Base-by-base conservation (phyloP, 2,113 vertebrate species). In the Aegotheles bennettii region DNA sequence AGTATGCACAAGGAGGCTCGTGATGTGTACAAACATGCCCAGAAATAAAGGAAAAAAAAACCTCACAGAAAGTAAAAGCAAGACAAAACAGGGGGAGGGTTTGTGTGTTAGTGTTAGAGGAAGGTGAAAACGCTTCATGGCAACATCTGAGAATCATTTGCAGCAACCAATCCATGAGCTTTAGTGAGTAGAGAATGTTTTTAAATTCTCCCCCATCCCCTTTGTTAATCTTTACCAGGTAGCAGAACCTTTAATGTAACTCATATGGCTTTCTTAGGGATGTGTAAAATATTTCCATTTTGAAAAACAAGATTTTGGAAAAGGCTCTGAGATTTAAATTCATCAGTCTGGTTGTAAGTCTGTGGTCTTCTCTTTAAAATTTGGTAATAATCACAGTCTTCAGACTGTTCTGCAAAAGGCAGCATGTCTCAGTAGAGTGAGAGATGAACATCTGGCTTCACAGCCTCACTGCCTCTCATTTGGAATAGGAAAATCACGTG, bases 101-200 rank as follows among this genome's bases (percentile, higher is more conserved):
- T 93, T 40, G 7, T 91, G 83, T 87, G 42, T 57, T 80, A 74
- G 35, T 48, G 71, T 57, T 68, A 45, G 38, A 26, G 80, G 88
- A 92, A 96, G 92, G 92, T 95, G 88, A 79, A 95, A 95, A 95
- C 1, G 20, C 77, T 89, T 97, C 93, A 77, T 90, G 92, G 95
- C 92, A 93, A 93, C 90, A 89, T 94, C 92, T 96, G 90, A 96
- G 76, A 95, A 61, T 87, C 90, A 84, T 97, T 96, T 94, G 73
- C 92, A 93, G 71, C 92, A 84, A 68, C 69, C 5, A n/a, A 95
- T 93, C 73, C 71, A 31, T 45, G 83, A 94, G 88, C 42, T 70
- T 67, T 40, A 81, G 64, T 56, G 88, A 92, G 88, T 3, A 53
- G 83, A 82, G 74, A 84, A 93, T 65, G 90, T 56, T 93, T 92